Evolutionary conservation across 1,140 invertebrate genomes (phyloP), one percentile per base, ranked within the genome.

Genomic region (Trichoplusia ni): DNA sequence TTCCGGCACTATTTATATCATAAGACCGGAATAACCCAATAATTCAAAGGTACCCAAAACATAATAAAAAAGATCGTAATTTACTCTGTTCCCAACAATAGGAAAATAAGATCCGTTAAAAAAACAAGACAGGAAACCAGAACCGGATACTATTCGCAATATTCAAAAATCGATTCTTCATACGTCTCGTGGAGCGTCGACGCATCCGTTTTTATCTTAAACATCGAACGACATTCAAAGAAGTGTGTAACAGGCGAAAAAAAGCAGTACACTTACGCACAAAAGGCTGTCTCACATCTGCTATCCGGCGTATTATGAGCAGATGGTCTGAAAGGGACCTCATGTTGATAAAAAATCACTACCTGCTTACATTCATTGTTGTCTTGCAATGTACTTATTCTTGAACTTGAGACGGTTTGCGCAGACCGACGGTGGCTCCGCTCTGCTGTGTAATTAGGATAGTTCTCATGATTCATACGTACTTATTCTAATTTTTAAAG

Each of bases 261-360:
- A 67, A 51, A 54, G 29, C 44, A 47, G 44, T 47, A 47, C 13
- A 16, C 21, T 37, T 38, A 47, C 38, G 60, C 40, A 62, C 73
- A 80, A 75, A 83, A 81, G 73, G 72, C 40, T 56, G 71, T 65
- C 71, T 77, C 69, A 66, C 82, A 85, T 83, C 82, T 85, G 82
- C 82, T 82, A 77, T 84, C 76, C 75, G 72, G 75, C 60, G 70
- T 72, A 75, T 77, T 75, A 72, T 76, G 71, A 74, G 79, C 82
- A 85, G 82, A 82, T 85, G 82, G 71, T 74, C 66, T 71, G 51
- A 75, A 73, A 71, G 67, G 76, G 64, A n/a, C 27, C 42, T 59
- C 25, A 46, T 25, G 66, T 67, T 66, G 72, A n/a, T n/a, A 81
- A 85, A 84, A 85, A 85, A 83, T 82, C 72, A 69, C 75, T 85